Base-by-base conservation (phyloP, 2,888 invertebrate species). In the Spilarctia lutea region DNA sequence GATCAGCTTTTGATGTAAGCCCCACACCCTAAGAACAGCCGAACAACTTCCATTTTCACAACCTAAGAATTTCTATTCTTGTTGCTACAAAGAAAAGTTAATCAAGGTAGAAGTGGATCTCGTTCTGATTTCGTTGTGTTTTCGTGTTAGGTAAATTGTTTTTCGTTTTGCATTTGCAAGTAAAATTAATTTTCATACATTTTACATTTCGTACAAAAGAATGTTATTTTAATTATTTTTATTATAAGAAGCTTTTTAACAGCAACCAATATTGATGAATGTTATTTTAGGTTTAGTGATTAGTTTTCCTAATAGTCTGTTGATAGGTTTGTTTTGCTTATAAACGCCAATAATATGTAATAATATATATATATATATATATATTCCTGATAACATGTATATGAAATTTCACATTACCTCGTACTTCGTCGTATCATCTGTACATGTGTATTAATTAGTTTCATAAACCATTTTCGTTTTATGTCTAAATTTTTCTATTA, bases 51-150 rank as follows among this genome's bases (percentile, higher is more conserved):
- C 60, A 27, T 33, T 60, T n/a, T 27, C 63, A 39, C 67, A 56
- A n/a, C 66, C 70, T 72, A 75, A 76, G 73, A 79, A 84, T 85
- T 83, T 83, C 82, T 79, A 83, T 83, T 85, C 79, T 75, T 83
- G 79, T 79, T 68, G 75, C 79, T 81, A 83, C 84, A 84, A 84
- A 84, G 84, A 83, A 84, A 84, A 84, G 79, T 84, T 84, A 84
- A 84, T 84, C 79, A 83, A 83, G 75, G 71, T 74, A 69, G 75
- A 73, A 79, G 71, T 66, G 77, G 77, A 74, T 79, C 81, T 74
- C 72, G 68, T 77, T 78, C 78, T 83, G 83, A 84, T 80, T 84
- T 42, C 75, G 78, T 72, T 71, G 68, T 76, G 73, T 84, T 81
- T 84, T 84, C 79, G 81, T 80, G 81, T 79, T 71, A 75, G 67